phyloP scores from a whole-genome alignment of 1,140 invertebrate genomes.

The Drosophila asahinai region DNA sequence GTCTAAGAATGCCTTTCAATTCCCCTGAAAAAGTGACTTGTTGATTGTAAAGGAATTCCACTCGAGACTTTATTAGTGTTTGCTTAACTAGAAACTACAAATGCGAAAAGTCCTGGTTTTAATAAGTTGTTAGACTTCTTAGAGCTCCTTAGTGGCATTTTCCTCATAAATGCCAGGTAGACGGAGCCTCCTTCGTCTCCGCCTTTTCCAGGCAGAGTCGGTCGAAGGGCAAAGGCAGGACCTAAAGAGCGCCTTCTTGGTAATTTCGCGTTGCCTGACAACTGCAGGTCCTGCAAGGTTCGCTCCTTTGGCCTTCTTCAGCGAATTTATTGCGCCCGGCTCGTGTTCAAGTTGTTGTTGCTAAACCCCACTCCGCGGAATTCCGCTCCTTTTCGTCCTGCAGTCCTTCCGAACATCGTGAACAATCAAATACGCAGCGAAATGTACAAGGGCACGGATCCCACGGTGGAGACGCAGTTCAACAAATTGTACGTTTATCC shows the following conservation, averaged over 20 bases:
- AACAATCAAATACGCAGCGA: conserved; percentile 84
- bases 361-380: conserved; percentile 17
- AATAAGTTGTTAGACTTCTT: conserved; percentile 18
- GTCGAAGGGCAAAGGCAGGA: no score
- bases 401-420: conserved; percentile 98
- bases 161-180: conserved; percentile 19
- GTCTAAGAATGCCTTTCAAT: background rate
- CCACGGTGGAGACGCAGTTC: conserved; percentile 89
- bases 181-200: conserved; percentile 9
- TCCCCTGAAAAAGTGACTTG: background rate
- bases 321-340: conserved; percentile 37
- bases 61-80: conserved; percentile 9
- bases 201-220: conserved; percentile 12
- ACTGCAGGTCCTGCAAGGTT: conserved; percentile 35
- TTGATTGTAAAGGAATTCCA: conserved; percentile 1
- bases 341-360: conserved; percentile 16
- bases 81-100: conserved; percentile 14
- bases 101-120: conserved; percentile 8
- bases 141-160: conserved; percentile 17
- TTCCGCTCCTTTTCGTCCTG: conserved; percentile 20
- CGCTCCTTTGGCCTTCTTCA: conserved; percentile 14
- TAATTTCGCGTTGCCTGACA: conserved; percentile 59
- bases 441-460: conserved; percentile 85
- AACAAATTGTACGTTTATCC: conserved; percentile 99
- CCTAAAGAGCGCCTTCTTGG: conserved; percentile 20